A percentile compares a stretch with the other conserved stretches of the same genome.
Evolutionary conservation across 64 coral and sea anemone species (phyloP).

Genomic region (Astreopora myriophthalma): DNA sequence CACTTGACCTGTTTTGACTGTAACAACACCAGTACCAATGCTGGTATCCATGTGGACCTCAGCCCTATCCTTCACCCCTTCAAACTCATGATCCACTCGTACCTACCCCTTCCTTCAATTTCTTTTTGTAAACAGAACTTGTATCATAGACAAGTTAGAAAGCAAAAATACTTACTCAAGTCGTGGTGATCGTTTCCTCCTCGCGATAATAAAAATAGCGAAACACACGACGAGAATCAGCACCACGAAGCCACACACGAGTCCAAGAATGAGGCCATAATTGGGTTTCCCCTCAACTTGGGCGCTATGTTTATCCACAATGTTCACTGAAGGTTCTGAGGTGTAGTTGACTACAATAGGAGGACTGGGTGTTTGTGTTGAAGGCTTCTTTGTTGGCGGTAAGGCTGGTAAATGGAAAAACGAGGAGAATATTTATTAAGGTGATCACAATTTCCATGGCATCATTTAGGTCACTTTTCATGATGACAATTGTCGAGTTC

Average conservation of each 20-base stretch:
- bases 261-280: conserved; percentile 57
- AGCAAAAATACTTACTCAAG: conserved; percentile 77
- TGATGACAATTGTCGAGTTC: too few species aligned
- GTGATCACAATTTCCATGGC: too few species aligned
- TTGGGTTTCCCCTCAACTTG: background rate
- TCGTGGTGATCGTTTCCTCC: conserved; percentile 31
- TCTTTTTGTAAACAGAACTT: too few species aligned
- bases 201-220: background rate
- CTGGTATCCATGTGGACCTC: too few species aligned
- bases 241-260: conserved; percentile 34
- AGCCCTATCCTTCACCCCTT: too few species aligned
- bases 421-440: too few species aligned
- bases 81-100: too few species aligned
- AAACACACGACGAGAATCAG: background rate
- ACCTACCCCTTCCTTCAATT: too few species aligned
- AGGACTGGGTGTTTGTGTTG: background rate
- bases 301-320: background rate
- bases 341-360: background rate
- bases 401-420: background rate
- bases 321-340: background rate
- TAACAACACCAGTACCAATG: too few species aligned
- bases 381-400: background rate
- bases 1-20: too few species aligned
- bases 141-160: too few species aligned
- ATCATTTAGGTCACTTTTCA: too few species aligned